Percentiles rank a stretch among this genome's conserved stretches.
These are phyloP conservation scores for Amblyraja radiata DNA, from an alignment of 2,797 vertebrate genomes.

Conservation along the genomic window DNA sequence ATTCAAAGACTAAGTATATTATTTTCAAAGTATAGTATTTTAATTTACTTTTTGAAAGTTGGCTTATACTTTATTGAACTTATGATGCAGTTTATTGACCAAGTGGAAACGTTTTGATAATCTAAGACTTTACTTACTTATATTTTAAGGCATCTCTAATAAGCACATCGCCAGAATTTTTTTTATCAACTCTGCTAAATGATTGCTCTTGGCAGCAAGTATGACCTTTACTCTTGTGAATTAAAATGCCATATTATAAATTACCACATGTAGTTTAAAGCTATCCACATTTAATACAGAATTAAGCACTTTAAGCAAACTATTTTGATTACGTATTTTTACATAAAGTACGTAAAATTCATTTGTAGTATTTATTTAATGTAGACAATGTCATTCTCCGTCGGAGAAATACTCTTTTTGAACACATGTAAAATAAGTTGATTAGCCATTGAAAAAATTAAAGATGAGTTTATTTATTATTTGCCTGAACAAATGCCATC, in stretches of 20 bases:
- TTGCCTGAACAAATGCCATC: background rate
- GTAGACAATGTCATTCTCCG: background rate
- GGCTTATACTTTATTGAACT: background rate
- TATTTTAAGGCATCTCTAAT: background rate
- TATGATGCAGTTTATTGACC: too few relatives aligned
- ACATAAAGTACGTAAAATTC: background rate
- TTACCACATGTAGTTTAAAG: background rate
- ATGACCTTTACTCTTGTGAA: constrained; percentile 7
- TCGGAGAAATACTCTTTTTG: background rate
- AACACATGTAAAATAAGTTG: background rate
- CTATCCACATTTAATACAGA: background rate
- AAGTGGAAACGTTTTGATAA: background rate
- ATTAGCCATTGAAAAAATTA: background rate
- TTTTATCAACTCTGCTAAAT: background rate
- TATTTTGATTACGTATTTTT: background rate
- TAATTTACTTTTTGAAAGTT: background rate
- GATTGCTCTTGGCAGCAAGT: background rate
- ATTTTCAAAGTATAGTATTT: background rate
- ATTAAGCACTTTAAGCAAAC: constrained; percentile 13
- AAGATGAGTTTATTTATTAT: background rate
- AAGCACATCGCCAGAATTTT: background rate
- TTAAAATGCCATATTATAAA: constrained; percentile 22
- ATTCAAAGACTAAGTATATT: background rate
- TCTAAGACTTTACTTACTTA: background rate
- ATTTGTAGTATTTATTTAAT: background rate